Base-by-base conservation (phyloP, 2,113 vertebrate species). In the Phrynosoma blainvillii region DNA sequence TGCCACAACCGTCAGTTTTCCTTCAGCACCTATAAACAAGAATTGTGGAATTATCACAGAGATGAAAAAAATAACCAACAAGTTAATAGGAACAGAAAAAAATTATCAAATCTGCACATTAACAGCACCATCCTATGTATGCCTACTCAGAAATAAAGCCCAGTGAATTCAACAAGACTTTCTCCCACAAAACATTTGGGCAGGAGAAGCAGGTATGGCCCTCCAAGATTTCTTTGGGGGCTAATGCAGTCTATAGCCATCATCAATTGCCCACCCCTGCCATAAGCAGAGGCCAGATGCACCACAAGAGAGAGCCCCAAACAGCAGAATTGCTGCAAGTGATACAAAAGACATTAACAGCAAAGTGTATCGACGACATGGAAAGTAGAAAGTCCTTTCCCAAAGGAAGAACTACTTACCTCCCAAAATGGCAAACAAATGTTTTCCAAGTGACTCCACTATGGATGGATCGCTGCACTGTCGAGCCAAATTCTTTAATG, bases 401-500 rank as follows among this genome's bases (percentile, higher is more conserved):
- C 52, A 36, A 52, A 52, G 20, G 40, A 14, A 42, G 21, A 20
- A 18, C 66, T 42, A 81, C 94, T 97, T 77, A 99, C 99, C 99
- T 91, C 98, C 98, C 0, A 99, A 97, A 92, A 99, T 98, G 65
- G 97, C 97, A 88, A 99, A 99, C 90, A 99, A 97, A 91, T 99
- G 98, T 27, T 95, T 97, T 85, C 97, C 95, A 9, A 99, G 93
- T 0, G 97, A 97, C 95, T 99, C 98, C 84, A 98, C 97, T 1
- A 97, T 98, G 0, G 95, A 92, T 5, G 98, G 96, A 89, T 99
- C 98, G 0, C 99, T 99, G 92, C 99, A 99, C 91, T 99, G 99
- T 85, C 96, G 96, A 82, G 97, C 97, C 96, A 99, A 93, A 92
- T 99, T 98, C 95, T 97, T 97, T 79, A 99, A 93, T 0, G 98